Conservation (phyloP, 1,140 invertebrate genomes). For the Streblospio benedicti region DNA sequence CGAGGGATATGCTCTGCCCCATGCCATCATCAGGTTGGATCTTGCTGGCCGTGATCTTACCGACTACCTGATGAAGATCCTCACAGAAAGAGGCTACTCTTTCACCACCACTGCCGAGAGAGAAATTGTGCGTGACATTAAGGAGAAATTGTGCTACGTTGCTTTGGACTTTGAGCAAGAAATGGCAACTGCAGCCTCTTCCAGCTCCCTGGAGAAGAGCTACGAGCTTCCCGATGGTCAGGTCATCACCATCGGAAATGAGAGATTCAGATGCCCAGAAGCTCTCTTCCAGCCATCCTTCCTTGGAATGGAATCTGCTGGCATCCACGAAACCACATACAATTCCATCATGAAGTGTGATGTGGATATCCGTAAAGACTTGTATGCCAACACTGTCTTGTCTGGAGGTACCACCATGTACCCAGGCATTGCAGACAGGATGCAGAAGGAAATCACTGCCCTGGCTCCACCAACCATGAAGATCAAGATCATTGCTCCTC, state of each 20-base stretch:
- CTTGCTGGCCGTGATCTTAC: constrained; percentile 85
- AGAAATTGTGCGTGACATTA: constrained; percentile 88
- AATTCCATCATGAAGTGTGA: too few relatives aligned
- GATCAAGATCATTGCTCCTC: too few relatives aligned
- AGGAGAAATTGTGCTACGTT: constrained; percentile 49
- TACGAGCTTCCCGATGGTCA: too few relatives aligned
- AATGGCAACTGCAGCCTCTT: constrained; percentile 86
- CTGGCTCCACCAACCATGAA: too few relatives aligned
- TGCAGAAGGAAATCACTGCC: too few relatives aligned
- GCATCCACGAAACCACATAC: too few relatives aligned
- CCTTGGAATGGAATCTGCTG: constrained; percentile 48
- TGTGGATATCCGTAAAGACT: too few relatives aligned
- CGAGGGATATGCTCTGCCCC: too few relatives aligned
- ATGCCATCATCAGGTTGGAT: constrained; percentile 79
- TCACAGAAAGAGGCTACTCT: constrained; percentile 27
- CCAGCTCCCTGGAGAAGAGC: constrained; percentile 76
- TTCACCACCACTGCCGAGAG: constrained; percentile 60
- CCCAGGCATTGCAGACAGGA: too few relatives aligned
- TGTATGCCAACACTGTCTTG: too few relatives aligned
- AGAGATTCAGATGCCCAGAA: constrained; percentile 63
- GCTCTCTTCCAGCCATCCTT: constrained; percentile 63
- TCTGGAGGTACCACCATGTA: constrained; percentile 67
- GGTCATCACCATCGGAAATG: too few relatives aligned
- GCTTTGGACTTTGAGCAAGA: constrained; percentile 64
- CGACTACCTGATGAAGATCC: constrained; percentile 57